These are phyloP conservation scores for Megathymus violae DNA, from an alignment of 1,140 invertebrate species.

Conservation along the genomic window DNA sequence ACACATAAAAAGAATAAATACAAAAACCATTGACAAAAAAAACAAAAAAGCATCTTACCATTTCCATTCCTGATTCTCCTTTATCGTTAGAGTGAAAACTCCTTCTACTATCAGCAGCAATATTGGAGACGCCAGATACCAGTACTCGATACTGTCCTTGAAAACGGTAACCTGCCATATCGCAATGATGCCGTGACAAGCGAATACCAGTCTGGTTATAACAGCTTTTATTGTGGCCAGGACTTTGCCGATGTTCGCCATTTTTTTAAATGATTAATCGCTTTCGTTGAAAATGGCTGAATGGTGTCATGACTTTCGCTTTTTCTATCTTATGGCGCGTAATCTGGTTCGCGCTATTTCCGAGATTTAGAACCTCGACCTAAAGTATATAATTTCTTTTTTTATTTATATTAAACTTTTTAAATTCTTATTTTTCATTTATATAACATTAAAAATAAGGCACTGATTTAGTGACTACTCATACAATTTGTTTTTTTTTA, in stretches of 20 bases:
- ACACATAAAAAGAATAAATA: not conserved
- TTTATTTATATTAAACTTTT: no score
- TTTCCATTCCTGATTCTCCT: constrained; percentile 94
- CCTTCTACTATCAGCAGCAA: constrained; percentile 91
- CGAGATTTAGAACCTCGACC: no score
- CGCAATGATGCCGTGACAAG: constrained; percentile 90
- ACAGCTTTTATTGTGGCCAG: constrained; percentile 92
- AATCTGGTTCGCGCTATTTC: constrained; percentile 7
- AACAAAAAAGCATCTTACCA: constrained; percentile 85
- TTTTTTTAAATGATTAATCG: constrained; percentile 48
- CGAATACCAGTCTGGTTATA: constrained; percentile 91
- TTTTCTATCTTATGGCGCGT: constrained; percentile 24
- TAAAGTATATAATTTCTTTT: no score
- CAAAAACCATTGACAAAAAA: not conserved
- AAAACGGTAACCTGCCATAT: constrained; percentile 92
- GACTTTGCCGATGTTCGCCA: constrained; percentile 87
- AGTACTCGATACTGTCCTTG: constrained; percentile 88
- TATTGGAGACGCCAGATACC: constrained; percentile 91
- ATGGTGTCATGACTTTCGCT: constrained; percentile 27
- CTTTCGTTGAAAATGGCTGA: constrained; percentile 26
- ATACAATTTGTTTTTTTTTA: no score
- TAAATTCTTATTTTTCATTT: no score
- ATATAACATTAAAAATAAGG: no score
- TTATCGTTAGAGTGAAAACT: constrained; percentile 93
- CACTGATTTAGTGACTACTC: no score